A percentile compares a stretch with the other conserved stretches of the same genome.
Conservation (phyloP, 2,113 vertebrate species). For the Onychostruthus taczanowskii region DNA sequence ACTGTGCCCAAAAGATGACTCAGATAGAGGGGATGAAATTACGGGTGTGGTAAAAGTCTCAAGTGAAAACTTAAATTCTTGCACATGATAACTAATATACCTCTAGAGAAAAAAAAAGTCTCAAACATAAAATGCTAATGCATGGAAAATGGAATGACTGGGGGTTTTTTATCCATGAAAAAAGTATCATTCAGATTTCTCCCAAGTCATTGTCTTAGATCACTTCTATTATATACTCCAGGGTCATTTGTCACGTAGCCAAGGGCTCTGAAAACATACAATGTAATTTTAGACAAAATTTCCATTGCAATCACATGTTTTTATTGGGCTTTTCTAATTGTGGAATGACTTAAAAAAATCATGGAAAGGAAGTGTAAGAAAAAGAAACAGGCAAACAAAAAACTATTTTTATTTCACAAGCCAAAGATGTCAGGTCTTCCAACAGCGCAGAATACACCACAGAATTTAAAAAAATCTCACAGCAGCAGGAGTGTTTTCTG, state of each 20-base stretch:
- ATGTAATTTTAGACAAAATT: not conserved
- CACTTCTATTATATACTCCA: not conserved
- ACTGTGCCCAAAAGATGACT: not conserved
- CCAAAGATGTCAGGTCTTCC: not conserved
- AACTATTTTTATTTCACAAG: not conserved
- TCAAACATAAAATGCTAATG: not conserved
- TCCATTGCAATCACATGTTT: not conserved
- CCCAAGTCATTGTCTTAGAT: not conserved
- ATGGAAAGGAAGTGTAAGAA: not conserved
- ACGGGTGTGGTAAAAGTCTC: not conserved
- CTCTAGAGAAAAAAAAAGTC: not conserved
- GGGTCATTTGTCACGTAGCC: not conserved
- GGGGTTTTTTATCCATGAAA: not conserved
- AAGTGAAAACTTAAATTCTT: not conserved
- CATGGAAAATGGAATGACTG: not conserved
- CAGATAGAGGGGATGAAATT: not conserved
- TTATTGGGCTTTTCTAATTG: not conserved
- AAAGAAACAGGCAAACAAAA: not conserved
- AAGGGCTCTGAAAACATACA: not conserved
- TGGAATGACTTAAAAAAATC: not conserved
- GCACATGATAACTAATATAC: not conserved
- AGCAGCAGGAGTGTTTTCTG: not conserved
- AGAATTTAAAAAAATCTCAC: not conserved
- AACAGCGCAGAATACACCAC: not conserved
- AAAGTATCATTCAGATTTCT: not conserved